Percentiles rank a stretch among this genome's conserved stretches.
phyloP scores from a whole-genome alignment of 2,888 invertebrate species.

The Apamea crenata region DNA sequence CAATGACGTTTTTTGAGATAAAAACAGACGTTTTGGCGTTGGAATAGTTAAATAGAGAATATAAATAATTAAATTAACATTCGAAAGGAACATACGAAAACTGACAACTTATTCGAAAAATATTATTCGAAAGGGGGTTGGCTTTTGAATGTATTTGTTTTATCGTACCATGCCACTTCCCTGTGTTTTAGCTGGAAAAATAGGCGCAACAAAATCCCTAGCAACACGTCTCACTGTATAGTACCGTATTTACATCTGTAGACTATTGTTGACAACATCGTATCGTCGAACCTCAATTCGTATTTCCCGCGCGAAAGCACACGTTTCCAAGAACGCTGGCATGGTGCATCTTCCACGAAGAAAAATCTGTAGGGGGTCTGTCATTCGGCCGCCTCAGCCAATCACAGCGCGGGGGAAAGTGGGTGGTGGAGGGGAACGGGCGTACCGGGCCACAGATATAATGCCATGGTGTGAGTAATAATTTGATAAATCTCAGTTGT shows the following conservation, averaged over 20 bases:
- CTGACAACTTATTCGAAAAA: background rate
- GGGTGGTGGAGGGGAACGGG: slow-evolving; percentile 47
- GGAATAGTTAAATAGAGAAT: background rate
- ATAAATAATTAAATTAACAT: background rate
- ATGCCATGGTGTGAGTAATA: slow-evolving; percentile 50
- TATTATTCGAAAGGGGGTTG: background rate
- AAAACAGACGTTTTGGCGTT: background rate
- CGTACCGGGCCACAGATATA: slow-evolving; percentile 16
- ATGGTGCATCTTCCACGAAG: slow-evolving; percentile 32
- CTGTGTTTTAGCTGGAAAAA: background rate
- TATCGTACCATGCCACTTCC: background rate
- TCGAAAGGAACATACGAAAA: background rate
- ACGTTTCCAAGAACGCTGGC: background rate
- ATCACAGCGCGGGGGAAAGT: slow-evolving; percentile 51
- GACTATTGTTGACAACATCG: background rate
- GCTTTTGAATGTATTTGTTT: background rate
- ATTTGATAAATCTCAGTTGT: slow-evolving; percentile 51
- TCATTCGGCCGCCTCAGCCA: slow-evolving; percentile 35
- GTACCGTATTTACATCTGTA: background rate
- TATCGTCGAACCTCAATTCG: background rate
- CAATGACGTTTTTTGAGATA: slow-evolving; percentile 1
- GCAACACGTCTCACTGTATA: background rate
- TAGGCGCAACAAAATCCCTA: background rate
- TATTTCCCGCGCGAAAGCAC: slow-evolving; percentile 17
- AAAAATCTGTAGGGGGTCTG: slow-evolving; percentile 27